Conservation (phyloP, 23 tunicate genomes). For the Styela clava region DNA sequence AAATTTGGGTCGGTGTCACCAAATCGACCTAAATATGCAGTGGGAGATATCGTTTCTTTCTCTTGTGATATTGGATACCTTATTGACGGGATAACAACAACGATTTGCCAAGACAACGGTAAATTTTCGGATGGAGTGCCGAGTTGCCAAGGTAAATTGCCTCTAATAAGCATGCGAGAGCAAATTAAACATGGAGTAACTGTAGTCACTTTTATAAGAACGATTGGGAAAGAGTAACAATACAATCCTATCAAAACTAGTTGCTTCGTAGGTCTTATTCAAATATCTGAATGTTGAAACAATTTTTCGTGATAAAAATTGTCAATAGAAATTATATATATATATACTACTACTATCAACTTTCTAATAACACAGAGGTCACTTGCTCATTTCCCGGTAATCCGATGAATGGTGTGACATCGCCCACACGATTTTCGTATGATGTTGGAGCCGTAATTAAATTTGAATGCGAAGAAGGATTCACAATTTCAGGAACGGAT, state of each 20-base stretch:
- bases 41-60: slow-evolving; percentile 25
- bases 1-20: slow-evolving; percentile 25
- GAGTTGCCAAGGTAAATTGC: slow-evolving; percentile 17
- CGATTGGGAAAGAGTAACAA: too few relatives aligned
- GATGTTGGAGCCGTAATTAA: slow-evolving; percentile 1
- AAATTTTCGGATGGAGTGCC: slow-evolving; percentile 23
- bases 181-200: too few relatives aligned
- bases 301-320: too few relatives aligned
- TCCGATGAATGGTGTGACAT: slow-evolving; percentile 14
- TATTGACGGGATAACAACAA: background rate
- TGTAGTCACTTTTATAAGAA: too few relatives aligned
- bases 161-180: background rate
- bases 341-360: background rate
- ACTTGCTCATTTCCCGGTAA: slow-evolving; percentile 20
- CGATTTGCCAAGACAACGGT: slow-evolving; percentile 15
- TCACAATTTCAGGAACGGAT: background rate
- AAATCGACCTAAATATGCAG: slow-evolving; percentile 19
- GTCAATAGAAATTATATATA: too few relatives aligned
- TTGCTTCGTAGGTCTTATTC: too few relatives aligned
- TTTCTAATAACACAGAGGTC: background rate
- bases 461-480: slow-evolving; percentile 13
- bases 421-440: slow-evolving; percentile 2
- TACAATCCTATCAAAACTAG: too few relatives aligned
- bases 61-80: slow-evolving; percentile 17
- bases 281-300: too few relatives aligned